Evolutionary conservation across 2,113 vertebrate species (phyloP).

Genomic region (Callorhinus ursinus): DNA sequence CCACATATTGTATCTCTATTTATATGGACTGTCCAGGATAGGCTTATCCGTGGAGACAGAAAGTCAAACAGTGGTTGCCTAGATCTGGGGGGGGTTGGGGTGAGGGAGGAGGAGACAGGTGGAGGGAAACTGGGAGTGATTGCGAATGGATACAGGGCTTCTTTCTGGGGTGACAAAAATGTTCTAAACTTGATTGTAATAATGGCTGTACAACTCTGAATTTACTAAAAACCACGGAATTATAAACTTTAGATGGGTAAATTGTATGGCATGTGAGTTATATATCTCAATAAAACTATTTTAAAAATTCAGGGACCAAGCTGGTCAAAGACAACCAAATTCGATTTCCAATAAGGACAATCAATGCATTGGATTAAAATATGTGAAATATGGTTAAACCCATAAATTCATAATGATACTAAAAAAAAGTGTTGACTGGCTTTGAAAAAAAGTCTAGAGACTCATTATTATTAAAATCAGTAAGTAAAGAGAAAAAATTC

Average conservation of each 20-base stretch:
- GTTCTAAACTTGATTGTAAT: not conserved
- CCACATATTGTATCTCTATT: not conserved
- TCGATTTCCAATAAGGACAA: not conserved
- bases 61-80: not conserved
- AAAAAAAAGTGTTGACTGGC: not conserved
- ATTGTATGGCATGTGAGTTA: not conserved
- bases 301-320: not conserved
- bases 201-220: not conserved
- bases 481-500: not conserved
- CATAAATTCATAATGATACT: not conserved
- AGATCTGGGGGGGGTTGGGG: not conserved
- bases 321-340: not conserved
- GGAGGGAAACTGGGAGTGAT: not conserved
- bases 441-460: not conserved
- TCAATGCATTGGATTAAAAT: not conserved
- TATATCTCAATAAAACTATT: not conserved
- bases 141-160: not conserved
- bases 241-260: not conserved
- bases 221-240: not conserved
- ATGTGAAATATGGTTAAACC: not conserved
- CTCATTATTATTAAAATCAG: not conserved
- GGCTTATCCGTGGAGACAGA: not conserved
- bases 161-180: not conserved
- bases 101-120: rapidly evolving
- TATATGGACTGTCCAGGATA: not conserved